These are phyloP conservation scores for Phaenicophaeus curvirostris DNA, from an alignment of 2,797 vertebrate species.

Conservation along the genomic window DNA sequence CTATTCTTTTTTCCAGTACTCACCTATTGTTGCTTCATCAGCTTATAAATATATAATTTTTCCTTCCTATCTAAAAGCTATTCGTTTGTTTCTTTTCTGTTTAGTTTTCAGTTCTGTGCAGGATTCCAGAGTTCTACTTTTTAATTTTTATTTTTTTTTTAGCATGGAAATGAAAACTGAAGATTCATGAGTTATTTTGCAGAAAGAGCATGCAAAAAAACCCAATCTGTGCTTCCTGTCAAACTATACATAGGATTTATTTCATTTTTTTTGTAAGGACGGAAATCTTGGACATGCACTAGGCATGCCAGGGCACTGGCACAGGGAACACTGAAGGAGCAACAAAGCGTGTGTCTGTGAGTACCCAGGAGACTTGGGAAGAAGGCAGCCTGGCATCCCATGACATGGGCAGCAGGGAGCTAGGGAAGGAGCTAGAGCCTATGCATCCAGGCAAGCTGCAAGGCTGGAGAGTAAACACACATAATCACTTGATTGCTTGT, in stretches of 20 bases:
- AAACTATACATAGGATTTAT: neutral
- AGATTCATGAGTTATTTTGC: neutral
- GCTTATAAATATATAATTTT: neutral
- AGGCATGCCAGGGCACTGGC: neutral
- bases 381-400: neutral
- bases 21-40: neutral
- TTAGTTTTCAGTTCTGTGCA: neutral
- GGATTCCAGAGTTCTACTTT: neutral
- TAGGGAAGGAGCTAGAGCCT: neutral
- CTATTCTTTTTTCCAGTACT: neutral
- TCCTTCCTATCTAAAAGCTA: neutral
- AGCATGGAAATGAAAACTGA: neutral
- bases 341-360: neutral
- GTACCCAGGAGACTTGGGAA: neutral
- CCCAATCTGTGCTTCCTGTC: neutral
- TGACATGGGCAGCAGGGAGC: rapidly evolving
- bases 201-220: neutral
- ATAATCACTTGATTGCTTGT: neutral
- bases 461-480: neutral
- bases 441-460: neutral
- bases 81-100: neutral
- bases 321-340: rapidly evolving
- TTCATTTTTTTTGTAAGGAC: neutral
- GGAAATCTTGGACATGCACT: neutral
- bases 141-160: neutral